Evolutionary conservation across 2,797 vertebrate species (phyloP).

Genomic region (Anguilla megastoma): DNA sequence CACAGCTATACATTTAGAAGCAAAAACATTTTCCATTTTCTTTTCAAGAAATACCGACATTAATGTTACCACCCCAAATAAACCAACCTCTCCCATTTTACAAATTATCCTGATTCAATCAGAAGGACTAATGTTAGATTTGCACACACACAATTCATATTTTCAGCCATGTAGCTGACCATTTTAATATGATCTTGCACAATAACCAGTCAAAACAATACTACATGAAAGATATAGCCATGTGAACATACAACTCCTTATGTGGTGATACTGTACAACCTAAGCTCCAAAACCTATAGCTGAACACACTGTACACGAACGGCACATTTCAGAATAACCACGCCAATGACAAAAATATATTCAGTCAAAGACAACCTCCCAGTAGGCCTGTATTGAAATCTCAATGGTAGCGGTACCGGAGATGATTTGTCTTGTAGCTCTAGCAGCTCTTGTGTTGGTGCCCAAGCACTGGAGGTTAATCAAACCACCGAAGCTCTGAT

Average conservation of each 20-base stretch:
- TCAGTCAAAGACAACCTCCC: neutral
- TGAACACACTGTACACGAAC: neutral
- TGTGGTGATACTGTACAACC: neutral
- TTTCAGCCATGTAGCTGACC: neutral
- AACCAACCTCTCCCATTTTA: neutral
- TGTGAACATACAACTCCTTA: neutral
- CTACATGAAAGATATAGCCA: neutral
- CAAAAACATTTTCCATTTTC: neutral
- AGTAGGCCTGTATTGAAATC: neutral
- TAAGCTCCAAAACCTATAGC: neutral
- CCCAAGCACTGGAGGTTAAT: neutral
- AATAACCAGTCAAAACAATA: constrained; percentile 8
- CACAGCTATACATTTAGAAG: neutral
- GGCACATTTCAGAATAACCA: neutral
- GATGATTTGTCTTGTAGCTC: neutral
- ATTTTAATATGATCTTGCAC: neutral
- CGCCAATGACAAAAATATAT: neutral
- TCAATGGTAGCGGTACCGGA: neutral
- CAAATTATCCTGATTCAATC: neutral
- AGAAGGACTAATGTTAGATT: neutral
- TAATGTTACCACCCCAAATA: neutral
- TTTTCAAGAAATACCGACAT: neutral
- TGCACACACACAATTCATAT: neutral
- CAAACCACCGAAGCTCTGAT: neutral
- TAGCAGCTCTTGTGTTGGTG: neutral